A percentile compares a stretch with the other conserved stretches of the same genome.
phyloP scores from a whole-genome alignment of 1,140 invertebrate genomes.

The Physella acuta region DNA sequence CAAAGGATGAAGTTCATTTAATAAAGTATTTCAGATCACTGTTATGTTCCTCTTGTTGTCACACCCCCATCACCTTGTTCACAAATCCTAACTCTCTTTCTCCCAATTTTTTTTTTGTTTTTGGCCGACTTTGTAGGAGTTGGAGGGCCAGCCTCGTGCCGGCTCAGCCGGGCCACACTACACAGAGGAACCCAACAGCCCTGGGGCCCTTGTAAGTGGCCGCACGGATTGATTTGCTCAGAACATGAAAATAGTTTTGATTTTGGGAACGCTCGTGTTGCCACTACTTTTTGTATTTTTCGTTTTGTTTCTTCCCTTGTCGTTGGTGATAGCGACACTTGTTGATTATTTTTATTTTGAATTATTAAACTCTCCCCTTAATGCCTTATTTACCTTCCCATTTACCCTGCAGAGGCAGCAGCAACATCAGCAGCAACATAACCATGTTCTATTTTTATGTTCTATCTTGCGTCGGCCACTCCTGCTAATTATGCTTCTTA shows the following conservation, averaged over 20 bases:
- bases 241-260: constrained; percentile 9
- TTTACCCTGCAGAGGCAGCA: background rate
- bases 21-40: background rate
- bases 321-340: constrained; percentile 13
- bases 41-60: constrained; percentile 1
- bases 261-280: constrained; percentile 19
- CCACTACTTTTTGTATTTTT: constrained; percentile 6
- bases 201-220: constrained; percentile 26
- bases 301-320: constrained; percentile 12
- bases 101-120: constrained; percentile 11
- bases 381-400: constrained; percentile 1
- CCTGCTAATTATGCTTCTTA: background rate
- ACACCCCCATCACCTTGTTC: constrained; percentile 3
- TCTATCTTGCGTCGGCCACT: background rate
- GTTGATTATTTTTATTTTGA: background rate
- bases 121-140: constrained; percentile 19
- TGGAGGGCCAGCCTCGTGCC: constrained; percentile 19
- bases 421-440: background rate
- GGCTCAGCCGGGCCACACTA: constrained; percentile 23
- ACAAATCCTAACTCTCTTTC: constrained; percentile 8
- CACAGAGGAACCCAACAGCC: constrained; percentile 27
- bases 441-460: background rate
- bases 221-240: constrained; percentile 18
- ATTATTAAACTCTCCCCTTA: background rate
- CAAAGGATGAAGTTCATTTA: too few relatives aligned